Conservation (phyloP, 2,888 invertebrate species). For the Neocrepidodera transversa region DNA sequence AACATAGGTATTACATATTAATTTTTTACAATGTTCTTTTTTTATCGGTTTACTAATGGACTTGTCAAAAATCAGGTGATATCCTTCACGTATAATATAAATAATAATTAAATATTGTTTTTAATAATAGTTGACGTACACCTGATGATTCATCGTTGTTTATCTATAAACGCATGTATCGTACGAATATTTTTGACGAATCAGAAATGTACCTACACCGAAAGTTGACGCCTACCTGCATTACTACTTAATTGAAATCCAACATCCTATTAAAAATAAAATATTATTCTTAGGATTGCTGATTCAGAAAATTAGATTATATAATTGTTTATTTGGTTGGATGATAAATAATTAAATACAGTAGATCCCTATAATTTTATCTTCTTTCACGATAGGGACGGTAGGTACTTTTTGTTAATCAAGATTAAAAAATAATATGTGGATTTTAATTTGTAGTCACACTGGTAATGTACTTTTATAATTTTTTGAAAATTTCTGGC, state of each 20-base stretch:
- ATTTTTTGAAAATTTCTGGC: no score
- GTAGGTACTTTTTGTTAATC: no score
- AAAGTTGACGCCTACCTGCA: slow-evolving; percentile 5
- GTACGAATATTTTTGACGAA: slow-evolving; percentile 9
- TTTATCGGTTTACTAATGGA: neutral
- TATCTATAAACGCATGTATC: neutral
- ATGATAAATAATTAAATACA: no score
- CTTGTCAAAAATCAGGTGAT: slow-evolving; percentile 4
- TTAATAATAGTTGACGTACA: neutral
- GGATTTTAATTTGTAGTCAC: no score
- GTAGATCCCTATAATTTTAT: no score
- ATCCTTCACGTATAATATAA: neutral
- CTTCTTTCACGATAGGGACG: no score
- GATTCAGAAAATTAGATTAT: no score
- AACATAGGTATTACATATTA: no score
- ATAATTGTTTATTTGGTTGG: no score
- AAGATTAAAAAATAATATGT: no score
- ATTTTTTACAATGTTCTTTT: no score
- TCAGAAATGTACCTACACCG: neutral
- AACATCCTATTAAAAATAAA: neutral
- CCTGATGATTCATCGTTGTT: neutral
- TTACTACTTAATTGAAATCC: neutral
- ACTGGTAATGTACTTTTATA: no score
- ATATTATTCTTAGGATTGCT: slow-evolving; percentile 3
- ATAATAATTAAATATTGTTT: neutral